Percentiles rank a stretch among this genome's conserved stretches.
Evolutionary conservation across 2,888 invertebrate genomes (phyloP).

Genomic region (Epirrita christyi): DNA sequence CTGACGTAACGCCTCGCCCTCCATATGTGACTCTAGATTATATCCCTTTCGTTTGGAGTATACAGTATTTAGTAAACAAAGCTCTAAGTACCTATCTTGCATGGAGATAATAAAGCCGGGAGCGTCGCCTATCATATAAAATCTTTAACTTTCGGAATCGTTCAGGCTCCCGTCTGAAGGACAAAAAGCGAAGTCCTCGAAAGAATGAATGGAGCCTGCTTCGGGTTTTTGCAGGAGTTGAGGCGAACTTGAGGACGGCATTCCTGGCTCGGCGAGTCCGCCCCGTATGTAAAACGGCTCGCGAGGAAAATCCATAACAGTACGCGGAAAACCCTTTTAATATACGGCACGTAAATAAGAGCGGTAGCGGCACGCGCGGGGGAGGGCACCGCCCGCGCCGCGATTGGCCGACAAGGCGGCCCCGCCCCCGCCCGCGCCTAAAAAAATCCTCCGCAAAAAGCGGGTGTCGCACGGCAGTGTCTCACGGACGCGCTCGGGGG

Average conservation of each 20-base stretch:
- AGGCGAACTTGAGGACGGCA: not conserved
- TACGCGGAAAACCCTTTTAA: conserved; percentile 85
- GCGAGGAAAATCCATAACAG: conserved; percentile 81
- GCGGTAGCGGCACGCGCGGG: conserved; percentile 53
- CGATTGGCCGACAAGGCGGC: conserved; percentile 67
- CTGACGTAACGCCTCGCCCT: conserved; percentile 42
- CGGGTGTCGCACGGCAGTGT: conserved; percentile 73
- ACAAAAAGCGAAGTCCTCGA: conserved; percentile 42
- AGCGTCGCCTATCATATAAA: conserved; percentile 32
- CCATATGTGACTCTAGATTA: not conserved
- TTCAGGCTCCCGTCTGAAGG: conserved; percentile 27
- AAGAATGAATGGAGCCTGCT: conserved; percentile 43
- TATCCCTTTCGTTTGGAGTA: no score
- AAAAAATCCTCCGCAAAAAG: conserved; percentile 74
- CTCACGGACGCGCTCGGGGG: conserved; percentile 73
- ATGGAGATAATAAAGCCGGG: conserved; percentile 8
- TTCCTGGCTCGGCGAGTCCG: conserved; percentile 18
- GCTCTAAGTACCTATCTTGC: not conserved
- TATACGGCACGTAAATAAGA: conserved; percentile 83
- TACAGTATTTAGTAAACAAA: not conserved
- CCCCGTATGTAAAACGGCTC: conserved; percentile 72
- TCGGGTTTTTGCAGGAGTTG: conserved; percentile 34
- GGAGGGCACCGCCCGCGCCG: conserved; percentile 50
- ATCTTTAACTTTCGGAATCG: conserved; percentile 38
- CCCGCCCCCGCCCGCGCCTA: conserved; percentile 70